These are phyloP conservation scores for Lasioglossum marginatum DNA, from an alignment of 2,888 invertebrate species.

Conservation along the genomic window DNA sequence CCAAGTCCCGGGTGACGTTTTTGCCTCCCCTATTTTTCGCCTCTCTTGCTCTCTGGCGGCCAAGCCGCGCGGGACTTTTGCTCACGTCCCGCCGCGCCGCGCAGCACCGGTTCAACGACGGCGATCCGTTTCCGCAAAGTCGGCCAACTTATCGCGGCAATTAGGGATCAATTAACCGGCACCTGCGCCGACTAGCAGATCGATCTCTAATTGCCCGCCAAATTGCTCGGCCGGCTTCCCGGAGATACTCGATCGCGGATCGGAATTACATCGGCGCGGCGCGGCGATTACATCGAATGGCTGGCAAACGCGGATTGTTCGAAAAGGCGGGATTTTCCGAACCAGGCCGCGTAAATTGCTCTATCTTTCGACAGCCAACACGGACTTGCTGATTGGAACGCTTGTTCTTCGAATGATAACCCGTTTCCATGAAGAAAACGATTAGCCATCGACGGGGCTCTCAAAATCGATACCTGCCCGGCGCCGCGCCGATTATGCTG, in stretches of 20 bases:
- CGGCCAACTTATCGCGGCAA: slow-evolving; percentile 70
- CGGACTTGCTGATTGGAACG: slow-evolving; percentile 31
- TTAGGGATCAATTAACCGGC: slow-evolving; percentile 72
- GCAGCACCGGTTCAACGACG: neutral
- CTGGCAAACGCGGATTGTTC: slow-evolving; percentile 13
- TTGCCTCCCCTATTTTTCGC: slow-evolving; percentile 13
- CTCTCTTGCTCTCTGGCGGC: neutral
- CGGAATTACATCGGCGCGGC: slow-evolving; percentile 44
- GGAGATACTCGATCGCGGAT: slow-evolving; percentile 62
- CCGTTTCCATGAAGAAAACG: slow-evolving; percentile 38
- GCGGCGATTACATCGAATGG: slow-evolving; percentile 44
- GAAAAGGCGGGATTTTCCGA: slow-evolving; percentile 39
- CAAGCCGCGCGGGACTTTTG: slow-evolving; percentile 27
- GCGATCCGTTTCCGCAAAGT: slow-evolving; percentile 52
- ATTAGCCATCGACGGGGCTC: slow-evolving; percentile 34
- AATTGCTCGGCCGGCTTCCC: slow-evolving; percentile 48
- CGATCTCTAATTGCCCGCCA: slow-evolving; percentile 68
- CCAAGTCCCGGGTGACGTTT: slow-evolving; percentile 27
- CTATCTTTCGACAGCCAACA: slow-evolving; percentile 22
- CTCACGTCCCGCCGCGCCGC: slow-evolving; percentile 41
- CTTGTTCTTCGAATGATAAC: slow-evolving; percentile 47
- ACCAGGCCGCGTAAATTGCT: slow-evolving; percentile 33
- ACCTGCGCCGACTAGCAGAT: slow-evolving; percentile 65
- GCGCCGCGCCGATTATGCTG: slow-evolving; percentile 7
- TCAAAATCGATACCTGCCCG: slow-evolving; percentile 30